Conservation (phyloP, 1,140 invertebrate species). For the Papilio glaucus region DNA sequence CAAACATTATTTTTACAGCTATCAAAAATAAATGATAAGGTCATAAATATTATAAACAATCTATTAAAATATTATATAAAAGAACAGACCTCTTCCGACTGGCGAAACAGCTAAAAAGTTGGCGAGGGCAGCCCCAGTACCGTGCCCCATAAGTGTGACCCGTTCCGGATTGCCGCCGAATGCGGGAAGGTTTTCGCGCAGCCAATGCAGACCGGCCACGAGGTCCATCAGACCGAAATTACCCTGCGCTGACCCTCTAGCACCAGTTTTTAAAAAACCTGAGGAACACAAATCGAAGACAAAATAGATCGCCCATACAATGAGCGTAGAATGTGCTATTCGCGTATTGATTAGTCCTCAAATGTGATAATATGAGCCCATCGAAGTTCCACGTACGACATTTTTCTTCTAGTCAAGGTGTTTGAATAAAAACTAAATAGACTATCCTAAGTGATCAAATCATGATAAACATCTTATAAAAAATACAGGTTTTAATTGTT, state of each 20-base stretch:
- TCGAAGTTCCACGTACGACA: too few relatives aligned
- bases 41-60: too few relatives aligned
- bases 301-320: neutral
- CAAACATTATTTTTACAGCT: too few relatives aligned
- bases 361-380: too few relatives aligned
- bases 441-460: too few relatives aligned
- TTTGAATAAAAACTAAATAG: too few relatives aligned
- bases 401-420: too few relatives aligned
- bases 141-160: slow-evolving; percentile 96
- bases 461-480: too few relatives aligned
- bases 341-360: neutral
- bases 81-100: slow-evolving; percentile 91
- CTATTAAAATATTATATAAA: too few relatives aligned
- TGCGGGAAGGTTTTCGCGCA: slow-evolving; percentile 94
- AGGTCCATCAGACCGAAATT: slow-evolving; percentile 98
- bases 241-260: slow-evolving; percentile 93
- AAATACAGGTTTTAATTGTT: too few relatives aligned
- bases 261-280: slow-evolving; percentile 95
- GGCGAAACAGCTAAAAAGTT: slow-evolving; percentile 97
- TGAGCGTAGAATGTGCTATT: neutral
- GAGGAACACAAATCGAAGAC: slow-evolving; percentile 50
- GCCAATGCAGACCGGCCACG: slow-evolving; percentile 96
- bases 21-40: too few relatives aligned
- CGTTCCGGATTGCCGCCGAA: slow-evolving; percentile 95
- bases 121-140: slow-evolving; percentile 95